These are phyloP conservation scores for Zophobas morio DNA, from an alignment of 1,140 invertebrate species.

Conservation along the genomic window DNA sequence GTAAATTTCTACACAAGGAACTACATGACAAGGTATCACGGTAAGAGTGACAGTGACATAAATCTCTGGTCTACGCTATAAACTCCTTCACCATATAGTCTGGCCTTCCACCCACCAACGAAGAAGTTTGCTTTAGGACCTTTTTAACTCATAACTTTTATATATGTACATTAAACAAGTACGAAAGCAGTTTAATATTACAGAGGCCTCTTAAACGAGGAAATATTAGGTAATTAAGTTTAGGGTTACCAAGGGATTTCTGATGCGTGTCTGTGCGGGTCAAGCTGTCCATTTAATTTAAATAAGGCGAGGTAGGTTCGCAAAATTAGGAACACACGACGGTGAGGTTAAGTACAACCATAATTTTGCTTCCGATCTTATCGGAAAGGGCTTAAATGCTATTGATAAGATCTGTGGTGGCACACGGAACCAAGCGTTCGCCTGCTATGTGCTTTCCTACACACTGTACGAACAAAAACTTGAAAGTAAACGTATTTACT, in stretches of 20 bases:
- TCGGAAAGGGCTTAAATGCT: constrained; percentile 43
- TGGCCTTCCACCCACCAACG: not conserved
- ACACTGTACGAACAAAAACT: constrained; percentile 29
- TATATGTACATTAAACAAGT: constrained; percentile 2
- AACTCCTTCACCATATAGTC: too few species aligned
- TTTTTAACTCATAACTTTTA: constrained; percentile 4
- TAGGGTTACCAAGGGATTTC: constrained; percentile 26
- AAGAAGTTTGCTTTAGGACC: not conserved
- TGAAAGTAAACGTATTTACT: constrained; percentile 32
- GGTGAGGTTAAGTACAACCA: constrained; percentile 42
- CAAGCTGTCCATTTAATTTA: constrained; percentile 48
- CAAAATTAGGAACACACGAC: constrained; percentile 47
- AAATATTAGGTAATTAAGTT: constrained; percentile 40
- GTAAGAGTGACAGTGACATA: too few species aligned
- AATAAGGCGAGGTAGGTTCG: constrained; percentile 44
- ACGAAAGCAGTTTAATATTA: constrained; percentile 2
- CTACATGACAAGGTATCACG: too few species aligned
- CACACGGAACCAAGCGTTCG: constrained; percentile 23
- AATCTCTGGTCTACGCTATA: too few species aligned
- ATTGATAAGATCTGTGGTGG: constrained; percentile 34
- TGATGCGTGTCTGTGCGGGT: constrained; percentile 36
- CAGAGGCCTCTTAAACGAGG: constrained; percentile 24
- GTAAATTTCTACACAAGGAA: too few species aligned
- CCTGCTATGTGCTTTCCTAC: constrained; percentile 9
- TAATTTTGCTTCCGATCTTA: constrained; percentile 37